Conservation (phyloP, 2,113 vertebrate species). For the Dromaius novaehollandiae region DNA sequence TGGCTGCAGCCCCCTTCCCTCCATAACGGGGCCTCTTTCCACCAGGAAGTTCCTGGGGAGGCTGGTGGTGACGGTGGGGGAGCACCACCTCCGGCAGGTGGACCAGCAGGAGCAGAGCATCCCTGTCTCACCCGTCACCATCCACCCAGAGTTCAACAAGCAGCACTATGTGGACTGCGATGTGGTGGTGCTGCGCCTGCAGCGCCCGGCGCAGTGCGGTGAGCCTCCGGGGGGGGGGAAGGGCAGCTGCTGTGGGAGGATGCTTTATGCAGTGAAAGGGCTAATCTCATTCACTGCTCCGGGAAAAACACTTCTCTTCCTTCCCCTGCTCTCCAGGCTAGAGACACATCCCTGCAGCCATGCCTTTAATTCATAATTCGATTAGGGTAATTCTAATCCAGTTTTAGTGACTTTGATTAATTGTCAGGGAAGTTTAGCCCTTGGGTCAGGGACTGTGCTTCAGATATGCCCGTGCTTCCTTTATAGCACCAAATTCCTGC, state of each 20-base stretch:
- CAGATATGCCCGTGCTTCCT: neutral
- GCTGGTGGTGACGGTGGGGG: neutral
- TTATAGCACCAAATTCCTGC: neutral
- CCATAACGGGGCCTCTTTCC: neutral
- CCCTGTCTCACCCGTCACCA: accelerated
- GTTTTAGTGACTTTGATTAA: neutral
- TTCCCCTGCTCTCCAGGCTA: neutral
- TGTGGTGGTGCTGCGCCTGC: neutral
- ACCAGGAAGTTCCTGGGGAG: neutral
- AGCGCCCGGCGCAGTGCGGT: neutral
- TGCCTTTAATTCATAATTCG: neutral
- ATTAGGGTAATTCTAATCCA: neutral
- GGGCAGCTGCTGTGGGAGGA: accelerated
- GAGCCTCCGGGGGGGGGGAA: neutral
- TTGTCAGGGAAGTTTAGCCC: neutral
- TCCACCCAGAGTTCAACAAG: neutral
- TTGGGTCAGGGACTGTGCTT: neutral
- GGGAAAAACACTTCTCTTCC: neutral
- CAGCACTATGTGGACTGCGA: neutral
- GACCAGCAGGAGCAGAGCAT: neutral
- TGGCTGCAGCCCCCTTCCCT: neutral
- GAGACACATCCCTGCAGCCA: neutral
- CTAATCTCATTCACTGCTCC: neutral
- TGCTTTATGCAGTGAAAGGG: neutral
- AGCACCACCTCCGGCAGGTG: neutral